Percentiles rank a stretch among this genome's conserved stretches.
Conservation (phyloP, 1,140 invertebrate genomes). For the Dendroctonus valens region DNA sequence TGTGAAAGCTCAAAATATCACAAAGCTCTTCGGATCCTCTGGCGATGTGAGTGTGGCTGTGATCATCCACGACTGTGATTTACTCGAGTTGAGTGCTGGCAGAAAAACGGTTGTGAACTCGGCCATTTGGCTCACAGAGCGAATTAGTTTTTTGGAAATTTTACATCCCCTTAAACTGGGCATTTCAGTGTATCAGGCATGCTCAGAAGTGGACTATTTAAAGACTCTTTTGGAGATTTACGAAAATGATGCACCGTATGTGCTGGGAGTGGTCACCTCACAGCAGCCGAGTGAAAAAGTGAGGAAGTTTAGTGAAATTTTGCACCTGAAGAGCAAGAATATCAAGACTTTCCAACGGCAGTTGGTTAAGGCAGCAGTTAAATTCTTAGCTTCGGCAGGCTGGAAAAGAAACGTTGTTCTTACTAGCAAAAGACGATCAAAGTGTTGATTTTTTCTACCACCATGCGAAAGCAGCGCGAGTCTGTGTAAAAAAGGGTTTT, state of each 20-base stretch:
- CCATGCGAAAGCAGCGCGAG: conserved; percentile 34
- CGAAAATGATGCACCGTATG: conserved; percentile 27
- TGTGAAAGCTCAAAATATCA: conserved; percentile 8
- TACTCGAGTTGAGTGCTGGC: conserved; percentile 11
- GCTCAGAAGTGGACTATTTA: conserved; percentile 38
- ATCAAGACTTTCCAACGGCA: conserved; percentile 17
- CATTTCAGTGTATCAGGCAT: conserved; percentile 37
- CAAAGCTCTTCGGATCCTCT: neutral
- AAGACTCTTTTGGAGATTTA: conserved; percentile 43
- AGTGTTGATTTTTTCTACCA: conserved; percentile 42
- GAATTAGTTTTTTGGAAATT: conserved; percentile 40
- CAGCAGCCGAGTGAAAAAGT: conserved; percentile 28
- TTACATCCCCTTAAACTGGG: conserved; percentile 37
- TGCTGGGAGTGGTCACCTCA: conserved; percentile 38
- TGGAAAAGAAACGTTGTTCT: conserved; percentile 44
- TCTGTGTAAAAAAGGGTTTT: conserved; percentile 42
- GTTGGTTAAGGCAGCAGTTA: conserved; percentile 37
- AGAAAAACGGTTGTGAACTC: conserved; percentile 33
- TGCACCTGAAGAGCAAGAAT: conserved; percentile 33
- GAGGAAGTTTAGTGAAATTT: conserved; percentile 35
- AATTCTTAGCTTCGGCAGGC: conserved; percentile 36
- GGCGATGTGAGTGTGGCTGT: conserved; percentile 32
- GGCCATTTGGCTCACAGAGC: conserved; percentile 41
- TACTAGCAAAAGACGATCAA: conserved; percentile 38
- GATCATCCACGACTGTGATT: conserved; percentile 14